These are phyloP conservation scores for Conomelus anceps DNA, from an alignment of 2,888 invertebrate species.

Conservation along the genomic window DNA sequence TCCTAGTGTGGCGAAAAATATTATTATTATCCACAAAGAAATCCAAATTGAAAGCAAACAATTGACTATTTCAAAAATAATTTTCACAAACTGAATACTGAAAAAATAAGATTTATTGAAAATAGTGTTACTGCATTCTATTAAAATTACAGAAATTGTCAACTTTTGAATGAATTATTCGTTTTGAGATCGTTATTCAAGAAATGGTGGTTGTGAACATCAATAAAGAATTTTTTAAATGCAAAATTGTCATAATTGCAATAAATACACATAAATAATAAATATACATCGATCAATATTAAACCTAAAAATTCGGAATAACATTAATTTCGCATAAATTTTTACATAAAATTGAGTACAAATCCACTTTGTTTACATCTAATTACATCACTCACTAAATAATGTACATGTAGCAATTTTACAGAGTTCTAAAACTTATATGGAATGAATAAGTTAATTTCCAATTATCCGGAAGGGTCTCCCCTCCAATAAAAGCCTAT, in stretches of 20 bases:
- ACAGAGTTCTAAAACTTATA: background rate
- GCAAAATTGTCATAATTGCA: background rate
- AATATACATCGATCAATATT: background rate
- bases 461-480: background rate
- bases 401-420: background rate
- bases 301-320: background rate
- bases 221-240: background rate
- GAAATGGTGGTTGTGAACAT: background rate
- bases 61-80: background rate
- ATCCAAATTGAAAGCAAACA: too few relatives aligned
- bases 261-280: background rate
- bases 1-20: too few relatives aligned
- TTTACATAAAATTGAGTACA: background rate
- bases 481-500: too few relatives aligned
- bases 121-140: background rate
- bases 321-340: background rate
- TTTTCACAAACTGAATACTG: background rate
- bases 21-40: too few relatives aligned
- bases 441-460: background rate
- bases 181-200: background rate
- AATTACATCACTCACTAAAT: background rate
- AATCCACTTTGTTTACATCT: background rate
- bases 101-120: background rate
- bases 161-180: background rate
- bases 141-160: background rate